Evolutionary conservation across 2,113 vertebrate species (phyloP).

Genomic region (Oceanites oceanicus): DNA sequence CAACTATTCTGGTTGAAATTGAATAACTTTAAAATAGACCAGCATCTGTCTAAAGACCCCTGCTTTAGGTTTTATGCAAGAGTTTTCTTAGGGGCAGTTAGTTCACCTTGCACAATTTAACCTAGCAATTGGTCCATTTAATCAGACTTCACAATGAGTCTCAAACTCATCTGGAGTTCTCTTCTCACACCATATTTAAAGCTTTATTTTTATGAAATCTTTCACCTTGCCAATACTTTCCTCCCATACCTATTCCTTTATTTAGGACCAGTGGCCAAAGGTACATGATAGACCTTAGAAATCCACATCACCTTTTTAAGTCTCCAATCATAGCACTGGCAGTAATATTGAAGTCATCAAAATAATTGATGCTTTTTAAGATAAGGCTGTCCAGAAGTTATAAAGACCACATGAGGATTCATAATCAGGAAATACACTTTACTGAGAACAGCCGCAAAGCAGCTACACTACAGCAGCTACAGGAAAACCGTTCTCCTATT

Average conservation of each 20-base stretch:
- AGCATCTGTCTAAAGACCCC: not conserved
- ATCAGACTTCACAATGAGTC: not conserved
- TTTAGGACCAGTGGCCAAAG: not conserved
- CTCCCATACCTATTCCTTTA: not conserved
- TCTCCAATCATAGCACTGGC: not conserved
- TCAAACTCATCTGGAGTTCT: not conserved
- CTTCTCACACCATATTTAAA: not conserved
- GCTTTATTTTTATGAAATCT: not conserved
- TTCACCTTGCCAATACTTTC: not conserved
- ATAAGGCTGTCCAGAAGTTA: not conserved
- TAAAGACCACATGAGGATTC: not conserved
- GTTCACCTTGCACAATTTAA: not conserved
- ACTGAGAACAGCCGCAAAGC: not conserved
- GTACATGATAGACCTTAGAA: not conserved
- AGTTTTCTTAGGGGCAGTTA: not conserved
- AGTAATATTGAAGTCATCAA: not conserved
- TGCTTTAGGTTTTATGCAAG: not conserved
- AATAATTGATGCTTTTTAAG: not conserved
- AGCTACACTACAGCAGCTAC: too few species aligned
- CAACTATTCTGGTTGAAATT: not conserved
- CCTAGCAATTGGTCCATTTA: not conserved
- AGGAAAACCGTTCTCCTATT: not conserved
- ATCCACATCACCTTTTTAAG: not conserved
- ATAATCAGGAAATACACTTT: not conserved
- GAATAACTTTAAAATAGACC: not conserved